phyloP scores from a whole-genome alignment of 2,888 invertebrate genomes.

The Thymelicus sylvestris region DNA sequence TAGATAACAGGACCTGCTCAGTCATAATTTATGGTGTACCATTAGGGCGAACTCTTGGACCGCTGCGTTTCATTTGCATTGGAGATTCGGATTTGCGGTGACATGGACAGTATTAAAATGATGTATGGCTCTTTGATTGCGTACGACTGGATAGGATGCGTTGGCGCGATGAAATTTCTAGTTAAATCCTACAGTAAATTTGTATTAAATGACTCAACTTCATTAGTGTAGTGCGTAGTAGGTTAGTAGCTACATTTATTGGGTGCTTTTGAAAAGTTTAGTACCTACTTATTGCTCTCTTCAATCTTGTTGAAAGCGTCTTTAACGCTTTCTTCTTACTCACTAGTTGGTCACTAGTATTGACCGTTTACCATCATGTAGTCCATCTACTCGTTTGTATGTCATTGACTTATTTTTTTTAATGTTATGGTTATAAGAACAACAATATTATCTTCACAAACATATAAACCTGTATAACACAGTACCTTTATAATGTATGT shows the following conservation, averaged over 20 bases:
- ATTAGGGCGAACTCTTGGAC: slow-evolving; percentile 72
- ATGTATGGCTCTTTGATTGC: slow-evolving; percentile 79
- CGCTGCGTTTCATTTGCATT: slow-evolving; percentile 79
- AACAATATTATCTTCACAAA: too few species aligned
- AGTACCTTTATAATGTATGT: too few species aligned
- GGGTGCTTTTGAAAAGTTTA: background rate
- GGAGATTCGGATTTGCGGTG: slow-evolving; percentile 79
- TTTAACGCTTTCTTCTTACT: background rate
- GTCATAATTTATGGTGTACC: slow-evolving; percentile 76
- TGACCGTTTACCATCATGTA: too few species aligned
- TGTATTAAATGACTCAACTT: slow-evolving; percentile 18
- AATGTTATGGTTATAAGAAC: too few species aligned
- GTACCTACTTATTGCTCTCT: background rate
- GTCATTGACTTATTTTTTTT: too few species aligned
- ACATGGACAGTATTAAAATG: slow-evolving; percentile 81
- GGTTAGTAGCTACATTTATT: background rate
- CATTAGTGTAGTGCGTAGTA: slow-evolving; percentile 20
- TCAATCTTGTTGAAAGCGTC: background rate
- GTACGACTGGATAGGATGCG: slow-evolving; percentile 41
- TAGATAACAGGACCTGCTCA: slow-evolving; percentile 75
- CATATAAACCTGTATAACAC: too few species aligned
- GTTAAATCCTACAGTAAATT: slow-evolving; percentile 27
- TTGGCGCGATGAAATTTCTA: slow-evolving; percentile 31
- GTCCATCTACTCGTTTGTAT: too few species aligned
- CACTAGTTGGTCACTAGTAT: background rate